Conservation (phyloP, 2,113 vertebrate species). For the Syrrhaptes paradoxus region DNA sequence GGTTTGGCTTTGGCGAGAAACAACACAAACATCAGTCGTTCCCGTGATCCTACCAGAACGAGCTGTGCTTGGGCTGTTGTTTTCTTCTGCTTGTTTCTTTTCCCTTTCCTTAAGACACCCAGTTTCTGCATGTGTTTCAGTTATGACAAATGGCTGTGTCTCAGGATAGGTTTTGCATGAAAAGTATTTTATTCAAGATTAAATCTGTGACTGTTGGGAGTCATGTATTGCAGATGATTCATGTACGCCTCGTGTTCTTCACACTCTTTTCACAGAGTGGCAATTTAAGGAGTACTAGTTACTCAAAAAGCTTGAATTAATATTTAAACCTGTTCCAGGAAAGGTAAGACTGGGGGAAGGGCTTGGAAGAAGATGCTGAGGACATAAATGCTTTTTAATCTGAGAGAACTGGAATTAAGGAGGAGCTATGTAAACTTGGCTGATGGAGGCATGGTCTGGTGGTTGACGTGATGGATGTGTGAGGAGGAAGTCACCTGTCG, state of each 20-base stretch:
- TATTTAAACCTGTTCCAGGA: not conserved
- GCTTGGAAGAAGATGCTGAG: not conserved
- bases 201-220: not conserved
- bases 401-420: not conserved
- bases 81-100: not conserved
- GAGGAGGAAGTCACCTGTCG: not conserved
- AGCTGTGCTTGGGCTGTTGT: constrained; percentile 27
- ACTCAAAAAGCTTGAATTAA: not conserved
- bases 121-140: constrained; percentile 10
- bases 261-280: not conserved
- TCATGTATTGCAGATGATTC: not conserved
- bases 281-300: not conserved
- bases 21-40: not conserved
- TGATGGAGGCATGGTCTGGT: not conserved
- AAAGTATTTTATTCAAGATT: not conserved
- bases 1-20: constrained; percentile 49
- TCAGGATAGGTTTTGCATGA: not conserved
- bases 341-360: not conserved
- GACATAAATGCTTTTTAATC: not conserved
- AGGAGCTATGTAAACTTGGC: not conserved
- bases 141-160: not conserved
- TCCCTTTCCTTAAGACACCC: not conserved
- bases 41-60: not conserved
- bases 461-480: not conserved
- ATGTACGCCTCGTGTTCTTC: not conserved